These are phyloP conservation scores for Merluccius polli DNA, from an alignment of 2,797 vertebrate species.

Conservation along the genomic window DNA sequence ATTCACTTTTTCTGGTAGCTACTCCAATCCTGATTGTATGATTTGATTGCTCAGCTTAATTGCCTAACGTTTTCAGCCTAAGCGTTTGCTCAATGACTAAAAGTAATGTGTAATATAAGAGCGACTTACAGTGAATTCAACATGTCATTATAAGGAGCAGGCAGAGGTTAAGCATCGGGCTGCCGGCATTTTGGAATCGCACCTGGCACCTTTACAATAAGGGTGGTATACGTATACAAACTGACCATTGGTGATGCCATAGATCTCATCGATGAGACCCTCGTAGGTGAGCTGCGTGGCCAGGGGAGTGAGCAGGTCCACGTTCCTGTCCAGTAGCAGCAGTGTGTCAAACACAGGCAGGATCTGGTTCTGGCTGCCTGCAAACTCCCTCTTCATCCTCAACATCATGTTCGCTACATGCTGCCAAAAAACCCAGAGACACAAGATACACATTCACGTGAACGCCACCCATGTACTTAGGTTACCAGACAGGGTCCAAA, in stretches of 20 bases:
- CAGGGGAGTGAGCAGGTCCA: constrained; percentile 90
- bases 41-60: background rate
- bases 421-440: constrained; percentile 55
- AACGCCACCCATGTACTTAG: background rate
- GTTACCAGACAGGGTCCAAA: no score
- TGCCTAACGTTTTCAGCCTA: no score
- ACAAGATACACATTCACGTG: background rate
- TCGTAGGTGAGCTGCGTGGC: constrained; percentile 96
- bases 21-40: background rate
- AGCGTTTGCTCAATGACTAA: background rate
- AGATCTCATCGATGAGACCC: constrained; percentile 96
- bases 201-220: background rate
- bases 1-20: background rate
- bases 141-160: background rate
- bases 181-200: background rate
- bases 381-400: constrained; percentile 96
- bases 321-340: constrained; percentile 89
- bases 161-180: background rate
- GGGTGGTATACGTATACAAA: background rate
- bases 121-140: background rate
- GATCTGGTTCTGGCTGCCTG: constrained; percentile 89
- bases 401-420: constrained; percentile 99
- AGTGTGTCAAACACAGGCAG: constrained; percentile 95
- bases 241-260: constrained; percentile 93
- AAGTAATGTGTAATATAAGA: background rate